These are phyloP conservation scores for Drosophila yooni DNA, from an alignment of 2,888 invertebrate species.

Conservation along the genomic window DNA sequence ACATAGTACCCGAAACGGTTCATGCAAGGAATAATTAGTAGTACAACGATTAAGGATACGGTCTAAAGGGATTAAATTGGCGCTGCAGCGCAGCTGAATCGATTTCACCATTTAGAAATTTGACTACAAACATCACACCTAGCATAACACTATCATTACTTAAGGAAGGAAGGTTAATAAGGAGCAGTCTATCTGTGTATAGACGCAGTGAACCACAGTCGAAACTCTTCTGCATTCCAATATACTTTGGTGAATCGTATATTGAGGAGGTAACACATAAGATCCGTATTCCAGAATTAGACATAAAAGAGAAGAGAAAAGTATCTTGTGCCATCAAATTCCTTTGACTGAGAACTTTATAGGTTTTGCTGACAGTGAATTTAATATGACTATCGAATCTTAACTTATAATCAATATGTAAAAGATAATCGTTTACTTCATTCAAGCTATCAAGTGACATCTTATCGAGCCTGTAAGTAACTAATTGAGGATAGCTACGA, in stretches of 20 bases:
- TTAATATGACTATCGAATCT: not conserved
- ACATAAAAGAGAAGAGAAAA: accelerated
- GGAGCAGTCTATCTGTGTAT: not conserved
- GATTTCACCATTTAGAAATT: not conserved
- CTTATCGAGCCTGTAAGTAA: not conserved
- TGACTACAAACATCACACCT: not conserved
- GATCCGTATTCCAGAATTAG: not conserved
- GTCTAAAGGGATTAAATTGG: not conserved
- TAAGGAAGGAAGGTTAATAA: accelerated
- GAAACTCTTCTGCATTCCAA: not conserved
- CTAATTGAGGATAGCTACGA: not conserved
- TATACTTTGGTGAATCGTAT: not conserved
- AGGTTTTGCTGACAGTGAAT: not conserved
- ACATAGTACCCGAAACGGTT: not conserved
- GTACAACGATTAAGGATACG: not conserved
- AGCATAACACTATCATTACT: not conserved
- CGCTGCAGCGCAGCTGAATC: no score
- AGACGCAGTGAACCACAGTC: accelerated
- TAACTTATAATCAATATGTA: not conserved
- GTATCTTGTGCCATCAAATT: not conserved
- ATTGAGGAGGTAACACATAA: not conserved
- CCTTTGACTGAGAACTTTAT: not conserved
- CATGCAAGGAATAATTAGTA: not conserved
- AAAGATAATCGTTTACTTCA: not conserved
- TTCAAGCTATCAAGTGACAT: not conserved